Evolutionary conservation across 2,888 invertebrate genomes (phyloP), one percentile per base, ranked within the genome.

Genomic region (Ennomos erosarius): DNA sequence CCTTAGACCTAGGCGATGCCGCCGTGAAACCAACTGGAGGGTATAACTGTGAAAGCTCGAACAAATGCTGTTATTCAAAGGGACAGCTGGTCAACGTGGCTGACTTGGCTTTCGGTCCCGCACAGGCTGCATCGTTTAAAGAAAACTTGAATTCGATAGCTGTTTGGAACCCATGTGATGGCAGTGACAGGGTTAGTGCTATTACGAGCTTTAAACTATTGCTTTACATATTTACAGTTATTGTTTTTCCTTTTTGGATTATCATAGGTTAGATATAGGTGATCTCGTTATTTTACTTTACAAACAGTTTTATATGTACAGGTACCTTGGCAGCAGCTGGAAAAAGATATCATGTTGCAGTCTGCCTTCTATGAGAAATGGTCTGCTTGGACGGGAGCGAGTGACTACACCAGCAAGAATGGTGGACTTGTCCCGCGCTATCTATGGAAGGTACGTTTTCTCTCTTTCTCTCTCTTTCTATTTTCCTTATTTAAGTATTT

Each of bases 381-480:
- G 13, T 44, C 46, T 9, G 16, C 59, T 33, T 68, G 64, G 68
- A 64, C 66, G 5, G 68, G 68, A 9, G 68, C 64, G 4, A 68
- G 68, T 44, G 48, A 60, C 6, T 64, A 59, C 13, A 12, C 44
- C n/a, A 11, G 16, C n/a, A 38, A 36, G 36, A 36, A 56, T 11
- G 53, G 33, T 35, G 62, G 60, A 33, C 46, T 53, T 6, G 51
- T 60, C 10, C 68, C 68, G 40, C 59, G 64, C 11, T 68, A 60
- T 47, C 36, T 68, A 13, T 68, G 68, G 68, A 68, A 68, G 59
- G 68, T 66, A 42, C 40, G 37, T 9, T 6, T 47, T 34, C 10
- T 42, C 42, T 12, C 12, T 9, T 9, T 36, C 12, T 36, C n/a
- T 44, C 26, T 26, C 5, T 26, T 6, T 16, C 16, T 16, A 1